Base-by-base conservation (phyloP, 1,140 invertebrate genomes). In the Cotesia vestalis region DNA sequence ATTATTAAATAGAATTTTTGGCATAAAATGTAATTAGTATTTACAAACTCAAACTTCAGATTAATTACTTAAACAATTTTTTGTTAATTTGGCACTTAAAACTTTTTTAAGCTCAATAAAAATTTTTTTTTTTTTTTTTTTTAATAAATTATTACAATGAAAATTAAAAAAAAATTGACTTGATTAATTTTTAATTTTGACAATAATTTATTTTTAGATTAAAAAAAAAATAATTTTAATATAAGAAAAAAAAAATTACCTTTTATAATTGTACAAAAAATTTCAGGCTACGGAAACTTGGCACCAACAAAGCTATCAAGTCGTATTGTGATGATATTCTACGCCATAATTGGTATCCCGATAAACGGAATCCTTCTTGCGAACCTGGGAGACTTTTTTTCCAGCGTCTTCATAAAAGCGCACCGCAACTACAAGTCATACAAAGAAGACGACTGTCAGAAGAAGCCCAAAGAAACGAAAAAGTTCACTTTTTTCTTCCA, bases 261-360 rank as follows among this genome's bases (percentile, higher is more conserved):
- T 27, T 27, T 27, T 27, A 27, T 27, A 27, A 27, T 27, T 27
- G 27, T 27, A 27, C 1, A 27, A 27, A 27, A 14, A n/a, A 12
- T 88, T 89, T 62, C 80, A 95, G 95, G 95, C 63, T 96, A 96
- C 84, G 95, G 95, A 62, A 96, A 96, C 83, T 88, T 96, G 77
- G 91, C 94, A 0, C 94, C 97, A 0, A 96, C 95, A 8, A 96
- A 94, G 1, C 89, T 90, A 69, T 85, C 92, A 1, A 93, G 94
- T 12, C 91, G 95, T 72, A 92, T 96, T 63, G 88, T 98, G 51
- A 96, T 96, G 88, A 97, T 98, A 78, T 91, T 96, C 71, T 99
- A 98, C 82, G 95, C 93, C 0, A 86, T 98, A 14, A 91, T 98
- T 70, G 97, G 98, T n/a, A 97, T 98, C 73, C 97, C 97, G 0